Conservation (phyloP, 2,888 invertebrate genomes). For the Gasteruption jaculator region DNA sequence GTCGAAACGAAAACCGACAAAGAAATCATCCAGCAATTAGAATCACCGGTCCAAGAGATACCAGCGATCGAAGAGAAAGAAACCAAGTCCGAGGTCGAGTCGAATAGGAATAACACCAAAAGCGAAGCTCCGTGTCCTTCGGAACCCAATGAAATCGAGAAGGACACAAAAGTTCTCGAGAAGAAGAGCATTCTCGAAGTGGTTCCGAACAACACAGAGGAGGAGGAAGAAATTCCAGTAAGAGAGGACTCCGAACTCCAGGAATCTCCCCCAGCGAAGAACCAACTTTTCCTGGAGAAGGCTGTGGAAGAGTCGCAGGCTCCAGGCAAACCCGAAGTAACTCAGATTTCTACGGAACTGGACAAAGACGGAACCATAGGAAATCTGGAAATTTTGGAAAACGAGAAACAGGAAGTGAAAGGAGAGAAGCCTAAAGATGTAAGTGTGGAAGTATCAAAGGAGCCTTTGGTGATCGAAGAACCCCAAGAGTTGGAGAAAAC, state of each 20-base stretch:
- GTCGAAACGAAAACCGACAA: too few relatives aligned
- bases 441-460: not conserved
- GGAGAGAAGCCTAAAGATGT: conserved; percentile 5
- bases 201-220: too few relatives aligned
- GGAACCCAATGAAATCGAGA: not conserved
- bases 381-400: not conserved
- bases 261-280: not conserved
- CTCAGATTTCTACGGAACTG: not conserved
- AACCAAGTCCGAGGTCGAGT: too few relatives aligned
- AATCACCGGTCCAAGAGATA: too few relatives aligned
- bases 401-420: conserved; percentile 2
- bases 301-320: conserved; percentile 12
- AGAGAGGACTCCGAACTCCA: not conserved
- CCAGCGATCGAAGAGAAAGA: too few relatives aligned
- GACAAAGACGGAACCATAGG: not conserved
- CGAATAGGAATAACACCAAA: too few relatives aligned
- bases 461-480: not conserved
- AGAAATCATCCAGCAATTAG: too few relatives aligned
- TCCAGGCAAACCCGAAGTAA: conserved; percentile 9
- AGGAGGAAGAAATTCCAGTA: too few relatives aligned
- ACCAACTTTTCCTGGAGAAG: not conserved
- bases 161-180: not conserved
- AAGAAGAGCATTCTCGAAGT: too few relatives aligned
- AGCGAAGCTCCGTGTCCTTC: too few relatives aligned
- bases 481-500: conserved; percentile 1